Evolutionary conservation across 2,797 vertebrate genomes (phyloP).

Genomic region (Tolypeutes matacus): DNA sequence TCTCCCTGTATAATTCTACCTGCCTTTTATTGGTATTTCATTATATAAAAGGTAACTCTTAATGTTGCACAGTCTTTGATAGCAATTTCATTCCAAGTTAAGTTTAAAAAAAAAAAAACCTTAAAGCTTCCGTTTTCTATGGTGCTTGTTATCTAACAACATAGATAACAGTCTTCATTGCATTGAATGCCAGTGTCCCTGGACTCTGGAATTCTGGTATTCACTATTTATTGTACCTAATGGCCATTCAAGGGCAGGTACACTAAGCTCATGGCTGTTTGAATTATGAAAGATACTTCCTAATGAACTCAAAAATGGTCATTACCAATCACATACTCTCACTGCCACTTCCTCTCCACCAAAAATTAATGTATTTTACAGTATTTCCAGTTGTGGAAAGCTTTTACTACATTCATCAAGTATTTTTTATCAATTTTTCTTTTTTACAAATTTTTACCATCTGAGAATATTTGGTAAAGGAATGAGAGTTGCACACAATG

Average conservation of each 20-base stretch:
- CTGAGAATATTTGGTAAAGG: slow-evolving; percentile 39
- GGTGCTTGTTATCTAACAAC: background rate
- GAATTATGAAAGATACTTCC: background rate
- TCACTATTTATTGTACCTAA: background rate
- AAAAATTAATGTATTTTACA: background rate
- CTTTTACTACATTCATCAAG: background rate
- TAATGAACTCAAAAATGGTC: background rate
- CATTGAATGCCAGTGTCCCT: background rate
- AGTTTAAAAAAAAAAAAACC: slow-evolving; percentile 20
- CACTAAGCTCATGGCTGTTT: fast-evolving
- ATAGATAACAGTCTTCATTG: background rate
- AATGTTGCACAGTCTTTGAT: background rate
- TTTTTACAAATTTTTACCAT: slow-evolving; percentile 34
- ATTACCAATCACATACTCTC: background rate
- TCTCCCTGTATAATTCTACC: background rate
- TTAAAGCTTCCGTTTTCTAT: background rate
- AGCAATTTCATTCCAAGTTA: background rate
- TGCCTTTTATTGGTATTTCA: background rate
- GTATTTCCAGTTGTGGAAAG: background rate
- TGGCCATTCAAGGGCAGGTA: background rate
- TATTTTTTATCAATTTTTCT: background rate
- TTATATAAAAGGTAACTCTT: slow-evolving; percentile 28
- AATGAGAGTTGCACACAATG: background rate
- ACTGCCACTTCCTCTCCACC: background rate
- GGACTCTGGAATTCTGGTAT: background rate